phyloP scores from a whole-genome alignment of 2,888 invertebrate species.

The Tenthredo livida region DNA sequence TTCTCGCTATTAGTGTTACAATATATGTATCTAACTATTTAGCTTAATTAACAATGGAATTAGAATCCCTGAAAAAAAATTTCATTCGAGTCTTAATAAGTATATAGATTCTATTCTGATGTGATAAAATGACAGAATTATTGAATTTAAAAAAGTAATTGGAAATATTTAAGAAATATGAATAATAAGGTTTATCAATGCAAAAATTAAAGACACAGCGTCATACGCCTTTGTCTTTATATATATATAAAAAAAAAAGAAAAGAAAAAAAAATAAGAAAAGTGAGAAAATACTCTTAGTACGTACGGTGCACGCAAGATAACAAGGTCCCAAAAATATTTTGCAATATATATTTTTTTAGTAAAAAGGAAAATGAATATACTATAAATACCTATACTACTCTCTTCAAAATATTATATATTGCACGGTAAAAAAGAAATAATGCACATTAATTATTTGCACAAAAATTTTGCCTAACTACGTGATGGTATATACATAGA shows the following conservation, averaged over 20 bases:
- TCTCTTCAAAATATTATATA: conserved; percentile 62
- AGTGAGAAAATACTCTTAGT: conserved; percentile 63
- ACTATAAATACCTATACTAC: conserved; percentile 60
- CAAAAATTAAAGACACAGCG: conserved; percentile 46
- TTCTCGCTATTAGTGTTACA: conserved; percentile 28
- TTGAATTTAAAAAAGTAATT: conserved; percentile 11
- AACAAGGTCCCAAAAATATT: conserved; percentile 66
- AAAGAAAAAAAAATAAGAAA: not conserved
- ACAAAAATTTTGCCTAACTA: conserved; percentile 54
- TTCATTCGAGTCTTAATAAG: not conserved
- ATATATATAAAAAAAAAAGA: not conserved
- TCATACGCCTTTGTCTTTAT: conserved; percentile 9
- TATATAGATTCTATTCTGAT: conserved; percentile 36
- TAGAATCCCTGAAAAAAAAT: not conserved
- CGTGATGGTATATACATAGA: conserved; percentile 31
- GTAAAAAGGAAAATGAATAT: conserved; percentile 59
- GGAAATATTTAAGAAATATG: conserved; percentile 41
- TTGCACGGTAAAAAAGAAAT: conserved; percentile 55
- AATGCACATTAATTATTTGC: conserved; percentile 60
- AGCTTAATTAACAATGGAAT: conserved; percentile 29
- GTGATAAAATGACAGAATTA: conserved; percentile 40
- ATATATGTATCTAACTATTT: not conserved
- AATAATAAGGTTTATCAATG: conserved; percentile 36
- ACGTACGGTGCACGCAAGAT: conserved; percentile 62
- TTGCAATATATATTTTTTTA: conserved; percentile 70